Conservation (phyloP, 2,888 invertebrate species). For the Trissoscelio sp. region DNA sequence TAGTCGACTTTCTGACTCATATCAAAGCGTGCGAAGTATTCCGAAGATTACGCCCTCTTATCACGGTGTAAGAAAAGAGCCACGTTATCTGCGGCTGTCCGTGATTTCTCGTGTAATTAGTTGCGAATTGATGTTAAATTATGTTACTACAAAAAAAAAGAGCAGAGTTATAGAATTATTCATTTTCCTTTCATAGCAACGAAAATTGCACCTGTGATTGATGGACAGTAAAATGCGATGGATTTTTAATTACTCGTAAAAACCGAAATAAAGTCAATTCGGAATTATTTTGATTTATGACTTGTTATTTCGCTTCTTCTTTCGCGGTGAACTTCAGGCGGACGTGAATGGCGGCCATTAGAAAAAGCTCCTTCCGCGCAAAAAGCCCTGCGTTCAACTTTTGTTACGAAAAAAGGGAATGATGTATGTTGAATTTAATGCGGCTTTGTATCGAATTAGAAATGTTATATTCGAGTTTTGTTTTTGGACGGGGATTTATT, state of each 20-base stretch:
- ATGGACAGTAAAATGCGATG: slow-evolving; percentile 24
- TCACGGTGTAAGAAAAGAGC: slow-evolving; percentile 43
- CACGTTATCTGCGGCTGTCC: slow-evolving; percentile 23
- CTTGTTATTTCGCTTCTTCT: slow-evolving; percentile 32
- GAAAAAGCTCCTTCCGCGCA: slow-evolving; percentile 16
- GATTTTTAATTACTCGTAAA: slow-evolving; percentile 37
- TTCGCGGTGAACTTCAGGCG: not conserved
- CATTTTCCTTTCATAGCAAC: too few relatives aligned
- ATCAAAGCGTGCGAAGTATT: slow-evolving; percentile 50
- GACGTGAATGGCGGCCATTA: slow-evolving; percentile 13
- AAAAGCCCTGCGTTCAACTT: slow-evolving; percentile 15
- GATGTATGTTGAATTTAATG: slow-evolving; percentile 32
- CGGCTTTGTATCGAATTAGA: slow-evolving; percentile 4
- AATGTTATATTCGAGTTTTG: slow-evolving; percentile 7
- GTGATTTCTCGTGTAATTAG: slow-evolving; percentile 55
- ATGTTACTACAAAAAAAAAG: too few relatives aligned
- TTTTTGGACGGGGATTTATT: not conserved
- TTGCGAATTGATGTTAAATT: slow-evolving; percentile 47
- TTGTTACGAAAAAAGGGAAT: slow-evolving; percentile 6
- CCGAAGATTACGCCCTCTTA: slow-evolving; percentile 46
- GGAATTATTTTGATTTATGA: slow-evolving; percentile 39
- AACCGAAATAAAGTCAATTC: slow-evolving; percentile 19
- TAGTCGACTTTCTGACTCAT: slow-evolving; percentile 56
- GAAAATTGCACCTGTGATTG: too few relatives aligned
- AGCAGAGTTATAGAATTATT: too few relatives aligned